Evolutionary conservation across 2,888 invertebrate genomes (phyloP), one percentile per base, ranked within the genome.

Genomic region (Hypselothyrea guttata): DNA sequence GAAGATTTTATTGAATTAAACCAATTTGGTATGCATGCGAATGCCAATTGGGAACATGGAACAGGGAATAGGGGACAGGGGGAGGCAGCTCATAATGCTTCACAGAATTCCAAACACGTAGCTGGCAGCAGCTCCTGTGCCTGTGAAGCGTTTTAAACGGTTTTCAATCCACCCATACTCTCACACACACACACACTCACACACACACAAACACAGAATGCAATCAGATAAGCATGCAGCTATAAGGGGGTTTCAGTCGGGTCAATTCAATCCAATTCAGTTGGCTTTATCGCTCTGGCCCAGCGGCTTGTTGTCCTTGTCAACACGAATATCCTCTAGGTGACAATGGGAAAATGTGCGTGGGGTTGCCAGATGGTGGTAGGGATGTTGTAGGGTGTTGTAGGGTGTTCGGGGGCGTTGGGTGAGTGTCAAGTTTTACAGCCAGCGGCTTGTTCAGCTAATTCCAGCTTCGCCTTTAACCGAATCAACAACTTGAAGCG

Each of bases 81-180:
- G 5, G 33, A 18, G 18, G 9, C 35, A 22, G 18, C 34, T 22
- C 22, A 9, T 41, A 18, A 51, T 18, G 49, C 18, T 13, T n/a
- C 31, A 51, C 16, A 41, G 45, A 54, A 85, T 85, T 78, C 78
- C 44, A 37, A 34, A 45, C 85, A 78, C 85, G 85, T 83, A 49
- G 15, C 16, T 27, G 8, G 38, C 9, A 15, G n/a, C 28, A 7
- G 28, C 8, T 9, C 46, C 46, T 60, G 56, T 7, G 7, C 41
- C 48, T 30, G 38, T 11, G 11, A 44, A 40, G 65, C 54, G 48
- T 41, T 71, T 68, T 71, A 85, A 78, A 68, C 68, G 65, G 52
- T 85, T 71, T 78, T 71, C 68, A 68, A 85, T 71, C 55, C 54
- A 28, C 54, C 37, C 58, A 64, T n/a, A n/a, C n/a, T n/a, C 28